Conservation (phyloP, 2,113 vertebrate species). For the Microcebus ravelobensis region DNA sequence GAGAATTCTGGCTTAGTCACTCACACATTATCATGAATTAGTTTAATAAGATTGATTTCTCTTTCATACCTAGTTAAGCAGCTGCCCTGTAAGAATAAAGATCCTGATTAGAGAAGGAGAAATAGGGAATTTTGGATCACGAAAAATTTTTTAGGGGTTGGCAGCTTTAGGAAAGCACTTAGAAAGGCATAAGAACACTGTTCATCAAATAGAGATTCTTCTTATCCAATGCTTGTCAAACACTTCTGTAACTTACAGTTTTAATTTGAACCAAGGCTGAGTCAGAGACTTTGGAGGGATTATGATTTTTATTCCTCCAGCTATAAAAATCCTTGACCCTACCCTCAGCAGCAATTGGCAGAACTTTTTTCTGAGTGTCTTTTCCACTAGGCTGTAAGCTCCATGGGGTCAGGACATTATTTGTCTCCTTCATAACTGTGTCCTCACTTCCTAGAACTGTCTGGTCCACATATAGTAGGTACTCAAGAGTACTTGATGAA, state of each 20-base stretch:
- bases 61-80: not conserved
- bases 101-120: not conserved
- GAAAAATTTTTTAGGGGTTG: not conserved
- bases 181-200: not conserved
- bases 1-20: not conserved
- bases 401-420: not conserved
- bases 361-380: not conserved
- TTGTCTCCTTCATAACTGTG: not conserved
- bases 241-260: not conserved
- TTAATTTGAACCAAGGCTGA: not conserved
- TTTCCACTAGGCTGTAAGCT: not conserved
- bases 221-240: not conserved
- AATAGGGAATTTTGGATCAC: not conserved
- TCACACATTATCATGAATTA: not conserved
- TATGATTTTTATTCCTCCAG: not conserved
- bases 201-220: not conserved
- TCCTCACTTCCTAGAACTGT: not conserved
- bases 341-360: not conserved
- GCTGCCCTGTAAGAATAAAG: not conserved
- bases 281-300: not conserved
- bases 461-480: not conserved
- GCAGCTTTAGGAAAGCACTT: not conserved
- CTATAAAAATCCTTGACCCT: not conserved
- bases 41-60: not conserved
- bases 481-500: not conserved